Evolutionary conservation across 1,140 invertebrate species (phyloP), one percentile per base, ranked within the genome.

Genomic region (Maniola jurtina): DNA sequence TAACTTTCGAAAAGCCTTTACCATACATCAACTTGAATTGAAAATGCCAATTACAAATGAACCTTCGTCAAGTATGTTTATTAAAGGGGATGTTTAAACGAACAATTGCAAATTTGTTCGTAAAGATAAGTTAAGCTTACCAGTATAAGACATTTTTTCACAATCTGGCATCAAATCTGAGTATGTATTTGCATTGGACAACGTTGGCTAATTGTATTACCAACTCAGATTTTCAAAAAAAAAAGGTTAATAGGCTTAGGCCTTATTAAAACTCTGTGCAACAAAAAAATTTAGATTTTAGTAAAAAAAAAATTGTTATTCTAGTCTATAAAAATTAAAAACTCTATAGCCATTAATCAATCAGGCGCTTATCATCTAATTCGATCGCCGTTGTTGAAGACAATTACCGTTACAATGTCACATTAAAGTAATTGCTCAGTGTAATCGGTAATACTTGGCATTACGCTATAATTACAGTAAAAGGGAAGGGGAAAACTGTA

Each of bases 341-440:
- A 25, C 25, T 25, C 25, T 25, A 25, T 25, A 2, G 25, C 25
- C 1, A 25, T 25, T 25, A 25, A 25, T 25, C 25, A 25, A 25
- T 25, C 25, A 25, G 4, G 4, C 25, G 25, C 25, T 25, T 25
- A 25, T 25, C 25, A 25, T 25, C 25, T 25, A 25, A 25, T 25
- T 25, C 4, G 25, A 25, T 25, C 7, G 10, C 6, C 47, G 10
- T 54, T 11, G 25, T 33, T 14, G 0, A 54, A 25, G 50, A 33
- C 50, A 61, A 35, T 50, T 16, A 40, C 47, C 33, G 38, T 55
- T 42, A 55, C 50, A 67, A 62, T 65, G 73, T 69, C 74, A 63
- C 66, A 85, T 84, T 85, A 85, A 77, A 79, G 61, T 83, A 72
- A 84, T 83, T 70, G 76, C 61, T 56, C 66, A 48, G 69, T 48